Percentiles rank a stretch among this genome's conserved stretches.
phyloP scores from a whole-genome alignment of 2,888 invertebrate genomes.

The Sinodicranocentrus sp. region DNA sequence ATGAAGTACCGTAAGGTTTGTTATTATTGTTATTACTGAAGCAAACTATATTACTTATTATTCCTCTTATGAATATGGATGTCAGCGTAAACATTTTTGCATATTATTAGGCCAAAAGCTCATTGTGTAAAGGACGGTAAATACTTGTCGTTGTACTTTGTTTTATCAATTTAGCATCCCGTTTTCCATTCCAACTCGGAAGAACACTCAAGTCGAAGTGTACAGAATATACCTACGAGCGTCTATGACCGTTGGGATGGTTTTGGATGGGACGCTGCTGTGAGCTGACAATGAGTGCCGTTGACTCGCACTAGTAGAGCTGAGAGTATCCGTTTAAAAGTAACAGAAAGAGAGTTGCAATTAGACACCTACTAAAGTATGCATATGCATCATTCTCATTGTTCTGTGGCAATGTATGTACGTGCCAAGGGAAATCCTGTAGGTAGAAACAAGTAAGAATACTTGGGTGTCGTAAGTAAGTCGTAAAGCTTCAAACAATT shows the following conservation, averaged over 20 bases:
- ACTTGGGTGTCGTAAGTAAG: too few relatives aligned
- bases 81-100: too few relatives aligned
- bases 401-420: background rate
- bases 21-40: slow-evolving; percentile 1
- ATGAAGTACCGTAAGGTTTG: slow-evolving; percentile 24
- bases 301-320: too few relatives aligned
- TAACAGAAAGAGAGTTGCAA: slow-evolving; percentile 5
- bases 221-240: background rate
- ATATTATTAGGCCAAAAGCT: too few relatives aligned
- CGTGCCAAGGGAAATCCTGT: slow-evolving; percentile 46
- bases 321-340: background rate
- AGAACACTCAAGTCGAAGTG: background rate
- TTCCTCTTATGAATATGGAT: slow-evolving; percentile 17
- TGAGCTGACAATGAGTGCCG: slow-evolving; percentile 1
- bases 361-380: slow-evolving; percentile 21
- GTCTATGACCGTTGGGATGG: background rate
- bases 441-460: too few relatives aligned
- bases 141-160: background rate
- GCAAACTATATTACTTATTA: background rate
- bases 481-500: background rate
- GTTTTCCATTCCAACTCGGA: background rate
- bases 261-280: background rate
- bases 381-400: slow-evolving; percentile 22
- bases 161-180: background rate
- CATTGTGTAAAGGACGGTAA: background rate